These are phyloP conservation scores for Cordylochernes scorpioides DNA, from an alignment of 2,888 invertebrate genomes.

Conservation along the genomic window DNA sequence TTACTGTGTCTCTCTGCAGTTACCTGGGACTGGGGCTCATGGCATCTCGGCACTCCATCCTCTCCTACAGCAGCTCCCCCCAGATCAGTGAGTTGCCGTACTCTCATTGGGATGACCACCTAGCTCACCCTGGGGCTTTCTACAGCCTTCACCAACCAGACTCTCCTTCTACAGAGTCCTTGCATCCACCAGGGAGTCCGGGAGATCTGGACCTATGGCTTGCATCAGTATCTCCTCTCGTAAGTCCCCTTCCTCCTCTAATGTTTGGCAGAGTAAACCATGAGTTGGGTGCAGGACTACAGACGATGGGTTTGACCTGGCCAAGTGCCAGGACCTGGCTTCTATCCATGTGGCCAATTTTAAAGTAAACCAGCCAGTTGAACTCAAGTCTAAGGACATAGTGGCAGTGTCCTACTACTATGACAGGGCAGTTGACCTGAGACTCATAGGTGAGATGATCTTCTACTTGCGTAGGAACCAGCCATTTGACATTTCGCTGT, in stretches of 20 bases:
- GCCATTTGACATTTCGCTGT: no score
- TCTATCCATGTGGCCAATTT: conserved; percentile 17
- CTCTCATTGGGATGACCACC: not conserved
- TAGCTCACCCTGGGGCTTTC: no score
- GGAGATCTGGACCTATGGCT: conserved; percentile 40
- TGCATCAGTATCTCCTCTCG: conserved; percentile 4
- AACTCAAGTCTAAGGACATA: conserved; percentile 33
- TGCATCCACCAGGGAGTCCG: conserved; percentile 55
- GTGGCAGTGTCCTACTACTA: conserved; percentile 83
- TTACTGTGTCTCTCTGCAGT: no score
- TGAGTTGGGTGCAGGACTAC: conserved; percentile 6
- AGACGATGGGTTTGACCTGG: conserved; percentile 14
- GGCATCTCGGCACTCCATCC: conserved; percentile 57
- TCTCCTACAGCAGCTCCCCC: conserved; percentile 24
- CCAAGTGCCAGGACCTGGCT: conserved; percentile 15
- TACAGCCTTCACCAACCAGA: conserved; percentile 21
- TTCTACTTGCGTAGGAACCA: no score
- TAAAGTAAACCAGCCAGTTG: conserved; percentile 30
- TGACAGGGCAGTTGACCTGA: conserved; percentile 64
- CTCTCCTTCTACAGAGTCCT: conserved; percentile 31
- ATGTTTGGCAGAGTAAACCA: conserved; percentile 5
- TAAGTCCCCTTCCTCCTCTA: conserved; percentile 1
- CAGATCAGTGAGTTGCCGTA: conserved; percentile 3
- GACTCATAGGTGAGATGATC: conserved; percentile 40
- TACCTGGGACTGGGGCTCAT: conserved; percentile 70